Percentiles rank a stretch among this genome's conserved stretches.
phyloP scores from a whole-genome alignment of 1,140 invertebrate species.

The Hycleus phaleratus region DNA sequence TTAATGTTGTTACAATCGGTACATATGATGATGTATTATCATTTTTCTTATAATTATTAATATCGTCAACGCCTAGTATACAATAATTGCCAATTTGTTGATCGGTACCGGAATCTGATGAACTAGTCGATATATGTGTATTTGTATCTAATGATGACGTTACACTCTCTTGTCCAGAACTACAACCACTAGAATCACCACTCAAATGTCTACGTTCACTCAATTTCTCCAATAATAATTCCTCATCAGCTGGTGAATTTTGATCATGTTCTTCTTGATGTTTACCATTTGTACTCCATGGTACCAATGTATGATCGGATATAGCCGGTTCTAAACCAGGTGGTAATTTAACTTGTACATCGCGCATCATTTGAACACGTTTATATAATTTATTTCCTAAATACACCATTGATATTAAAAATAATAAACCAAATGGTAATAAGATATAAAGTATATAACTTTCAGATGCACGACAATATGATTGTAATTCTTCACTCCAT shows the following conservation, averaged over 20 bases:
- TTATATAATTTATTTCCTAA: constrained; percentile 40
- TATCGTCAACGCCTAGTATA: neutral
- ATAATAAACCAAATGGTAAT: neutral
- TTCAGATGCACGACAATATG: constrained; percentile 14
- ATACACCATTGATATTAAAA: neutral
- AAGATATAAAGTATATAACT: constrained; percentile 40
- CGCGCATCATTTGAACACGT: constrained; percentile 45
- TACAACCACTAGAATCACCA: constrained; percentile 51
- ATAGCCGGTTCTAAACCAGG: constrained; percentile 42
- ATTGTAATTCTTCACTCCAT: constrained; percentile 41
- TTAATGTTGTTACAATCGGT: neutral
- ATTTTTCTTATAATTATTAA: neutral
- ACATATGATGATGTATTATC: constrained; percentile 2
- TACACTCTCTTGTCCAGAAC: constrained; percentile 50
- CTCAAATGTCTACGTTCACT: constrained; percentile 41
- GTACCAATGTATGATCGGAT: constrained; percentile 11
- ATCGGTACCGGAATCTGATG: constrained; percentile 34
- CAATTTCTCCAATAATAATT: constrained; percentile 40
- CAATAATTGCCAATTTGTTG: constrained; percentile 10
- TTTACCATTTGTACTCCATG: constrained; percentile 18
- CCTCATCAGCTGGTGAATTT: constrained; percentile 23
- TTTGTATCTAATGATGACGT: constrained; percentile 49
- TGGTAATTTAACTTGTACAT: constrained; percentile 50
- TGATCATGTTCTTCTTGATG: constrained; percentile 12
- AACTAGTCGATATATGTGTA: constrained; percentile 43